These are phyloP conservation scores for Chironomus striatipennis DNA, from an alignment of 1,140 invertebrate genomes.

Conservation along the genomic window DNA sequence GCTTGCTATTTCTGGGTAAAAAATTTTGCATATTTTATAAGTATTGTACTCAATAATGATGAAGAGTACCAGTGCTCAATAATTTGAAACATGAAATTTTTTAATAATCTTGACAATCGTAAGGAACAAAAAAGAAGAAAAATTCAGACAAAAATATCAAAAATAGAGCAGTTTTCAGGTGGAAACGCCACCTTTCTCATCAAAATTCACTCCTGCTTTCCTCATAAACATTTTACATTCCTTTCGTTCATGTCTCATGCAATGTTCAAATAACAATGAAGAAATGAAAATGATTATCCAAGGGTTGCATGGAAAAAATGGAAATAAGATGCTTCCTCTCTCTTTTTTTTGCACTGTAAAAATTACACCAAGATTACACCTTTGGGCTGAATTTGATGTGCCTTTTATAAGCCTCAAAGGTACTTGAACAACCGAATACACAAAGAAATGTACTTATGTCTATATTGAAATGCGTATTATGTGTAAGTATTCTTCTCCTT, in stretches of 20 bases:
- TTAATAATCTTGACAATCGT: no score
- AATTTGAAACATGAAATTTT: no score
- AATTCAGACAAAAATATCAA: neutral
- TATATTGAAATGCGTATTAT: slow-evolving; percentile 5
- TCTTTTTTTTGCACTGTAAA: neutral
- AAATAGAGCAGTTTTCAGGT: neutral
- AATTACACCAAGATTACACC: slow-evolving; percentile 22
- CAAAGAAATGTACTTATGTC: neutral
- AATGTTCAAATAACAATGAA: neutral
- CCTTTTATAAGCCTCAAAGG: slow-evolving; percentile 19
- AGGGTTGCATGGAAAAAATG: neutral
- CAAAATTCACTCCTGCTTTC: neutral
- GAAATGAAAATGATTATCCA: neutral
- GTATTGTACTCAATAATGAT: no score
- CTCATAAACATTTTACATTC: neutral
- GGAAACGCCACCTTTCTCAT: neutral
- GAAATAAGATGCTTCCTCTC: neutral
- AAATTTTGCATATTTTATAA: no score
- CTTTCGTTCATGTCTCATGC: no score
- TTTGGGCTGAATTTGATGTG: slow-evolving; percentile 18
- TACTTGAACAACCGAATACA: neutral
- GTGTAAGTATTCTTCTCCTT: neutral
- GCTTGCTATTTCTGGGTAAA: neutral
- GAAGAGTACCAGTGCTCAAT: no score
- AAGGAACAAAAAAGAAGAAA: neutral